These are phyloP conservation scores for Leptonema lineaticorne DNA, from an alignment of 1,140 invertebrate species.

Conservation along the genomic window DNA sequence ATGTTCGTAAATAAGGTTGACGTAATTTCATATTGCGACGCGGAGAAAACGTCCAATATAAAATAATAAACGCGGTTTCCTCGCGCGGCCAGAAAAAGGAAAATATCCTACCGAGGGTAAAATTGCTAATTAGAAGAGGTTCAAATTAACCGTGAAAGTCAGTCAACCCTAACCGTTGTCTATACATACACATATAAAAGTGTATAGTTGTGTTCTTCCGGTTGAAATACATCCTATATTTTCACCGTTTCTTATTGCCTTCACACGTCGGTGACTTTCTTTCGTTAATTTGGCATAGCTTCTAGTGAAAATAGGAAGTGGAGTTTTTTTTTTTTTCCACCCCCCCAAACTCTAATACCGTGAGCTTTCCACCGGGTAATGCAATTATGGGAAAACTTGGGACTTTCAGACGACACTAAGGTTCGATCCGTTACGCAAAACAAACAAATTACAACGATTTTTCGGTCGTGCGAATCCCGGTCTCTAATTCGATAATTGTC, in stretches of 20 bases:
- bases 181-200: too few relatives aligned
- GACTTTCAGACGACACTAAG: not conserved
- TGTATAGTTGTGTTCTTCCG: too few relatives aligned
- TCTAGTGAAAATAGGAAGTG: not conserved
- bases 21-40: too few relatives aligned
- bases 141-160: slow-evolving; percentile 17
- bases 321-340: too few relatives aligned
- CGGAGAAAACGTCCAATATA: too few relatives aligned
- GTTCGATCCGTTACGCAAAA: slow-evolving; percentile 3
- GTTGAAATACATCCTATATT: not conserved
- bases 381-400: slow-evolving; percentile 8
- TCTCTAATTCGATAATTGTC: not conserved
- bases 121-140: slow-evolving; percentile 9
- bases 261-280: slow-evolving; percentile 6
- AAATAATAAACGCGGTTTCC: not conserved
- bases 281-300: slow-evolving; percentile 1
- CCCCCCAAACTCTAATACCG: not conserved
- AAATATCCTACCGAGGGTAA: not conserved
- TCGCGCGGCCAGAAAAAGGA: not conserved
- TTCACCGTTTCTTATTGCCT: slow-evolving; percentile 16
- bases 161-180: too few relatives aligned
- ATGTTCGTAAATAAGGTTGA: too few relatives aligned
- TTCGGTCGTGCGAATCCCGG: not conserved
- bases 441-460: slow-evolving; percentile 7
- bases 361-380: not conserved